These are phyloP conservation scores for Eulemur rufifrons DNA, from an alignment of 2,113 vertebrate genomes.

Conservation along the genomic window DNA sequence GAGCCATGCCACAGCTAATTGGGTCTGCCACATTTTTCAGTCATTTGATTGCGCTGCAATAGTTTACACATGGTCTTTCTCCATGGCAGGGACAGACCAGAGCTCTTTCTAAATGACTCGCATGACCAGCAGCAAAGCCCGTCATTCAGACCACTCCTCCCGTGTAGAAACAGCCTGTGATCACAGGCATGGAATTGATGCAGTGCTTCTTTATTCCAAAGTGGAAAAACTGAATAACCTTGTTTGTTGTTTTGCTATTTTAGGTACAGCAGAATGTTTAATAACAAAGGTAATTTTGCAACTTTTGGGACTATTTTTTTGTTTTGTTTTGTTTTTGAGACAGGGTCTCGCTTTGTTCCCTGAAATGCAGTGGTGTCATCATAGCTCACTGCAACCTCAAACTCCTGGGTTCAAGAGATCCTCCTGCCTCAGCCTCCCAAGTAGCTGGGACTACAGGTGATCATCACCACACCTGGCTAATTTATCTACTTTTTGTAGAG, in stretches of 20 bases:
- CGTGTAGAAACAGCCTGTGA: not conserved
- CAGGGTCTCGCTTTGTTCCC: too few species aligned
- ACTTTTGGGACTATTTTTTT: not conserved
- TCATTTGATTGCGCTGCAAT: conserved; percentile 39
- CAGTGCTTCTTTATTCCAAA: conserved; percentile 31
- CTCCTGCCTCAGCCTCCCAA: too few species aligned
- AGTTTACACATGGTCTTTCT: not conserved
- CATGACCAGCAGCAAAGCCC: not conserved
- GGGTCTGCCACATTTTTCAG: not conserved
- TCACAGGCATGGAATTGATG: not conserved
- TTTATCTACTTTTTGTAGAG: too few species aligned
- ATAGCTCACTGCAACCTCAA: too few species aligned
- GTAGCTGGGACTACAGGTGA: too few species aligned
- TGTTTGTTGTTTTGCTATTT: conserved; percentile 67
- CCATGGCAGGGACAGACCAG: not conserved
- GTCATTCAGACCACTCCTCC: not conserved
- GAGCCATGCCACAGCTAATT: not conserved
- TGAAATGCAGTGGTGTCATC: too few species aligned
- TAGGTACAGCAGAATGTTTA: conserved; percentile 45
- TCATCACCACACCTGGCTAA: too few species aligned
- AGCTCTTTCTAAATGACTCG: not conserved
- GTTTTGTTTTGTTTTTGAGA: too few species aligned
- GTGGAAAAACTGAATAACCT: conserved; percentile 68
- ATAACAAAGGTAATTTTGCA: conserved; percentile 50
- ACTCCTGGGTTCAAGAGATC: too few species aligned